Conservation (phyloP, 2,797 vertebrate species). For the Apogon talboti region DNA sequence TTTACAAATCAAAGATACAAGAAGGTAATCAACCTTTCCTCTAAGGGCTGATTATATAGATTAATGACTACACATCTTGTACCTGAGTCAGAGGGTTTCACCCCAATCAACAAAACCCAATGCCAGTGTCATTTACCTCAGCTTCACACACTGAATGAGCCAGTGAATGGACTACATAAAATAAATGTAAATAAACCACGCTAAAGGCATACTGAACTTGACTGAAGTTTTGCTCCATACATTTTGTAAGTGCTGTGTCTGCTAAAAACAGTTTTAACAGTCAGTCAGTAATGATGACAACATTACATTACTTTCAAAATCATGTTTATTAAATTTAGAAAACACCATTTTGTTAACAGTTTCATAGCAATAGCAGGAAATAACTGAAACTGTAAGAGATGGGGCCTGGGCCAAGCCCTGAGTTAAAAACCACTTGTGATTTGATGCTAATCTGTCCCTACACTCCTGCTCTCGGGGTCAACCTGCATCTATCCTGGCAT, state of each 20-base stretch:
- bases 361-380: conserved; percentile 86
- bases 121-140: conserved; percentile 2
- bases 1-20: conserved; percentile 34
- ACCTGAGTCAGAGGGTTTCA: conserved; percentile 21
- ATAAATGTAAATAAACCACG: background rate
- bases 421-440: conserved; percentile 83
- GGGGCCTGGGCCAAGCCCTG: conserved; percentile 84
- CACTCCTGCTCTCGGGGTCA: conserved; percentile 55
- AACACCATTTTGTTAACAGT: conserved; percentile 86
- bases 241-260: no score
- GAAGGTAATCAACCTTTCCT: no score
- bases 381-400: conserved; percentile 77
- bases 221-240: no score
- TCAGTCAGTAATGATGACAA: conserved; percentile 55
- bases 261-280: no score
- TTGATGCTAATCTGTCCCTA: conserved; percentile 55
- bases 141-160: conserved; percentile 1
- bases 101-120: conserved; percentile 18
- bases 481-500: conserved; percentile 74
- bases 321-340: conserved; percentile 90
- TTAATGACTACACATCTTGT: conserved; percentile 25
- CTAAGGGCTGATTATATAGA: conserved; percentile 7
- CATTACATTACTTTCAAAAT: conserved; percentile 80
- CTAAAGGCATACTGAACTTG: background rate
- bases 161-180: background rate